Base-by-base conservation (phyloP, 2,888 invertebrate genomes). In the Drosophila falleni region DNA sequence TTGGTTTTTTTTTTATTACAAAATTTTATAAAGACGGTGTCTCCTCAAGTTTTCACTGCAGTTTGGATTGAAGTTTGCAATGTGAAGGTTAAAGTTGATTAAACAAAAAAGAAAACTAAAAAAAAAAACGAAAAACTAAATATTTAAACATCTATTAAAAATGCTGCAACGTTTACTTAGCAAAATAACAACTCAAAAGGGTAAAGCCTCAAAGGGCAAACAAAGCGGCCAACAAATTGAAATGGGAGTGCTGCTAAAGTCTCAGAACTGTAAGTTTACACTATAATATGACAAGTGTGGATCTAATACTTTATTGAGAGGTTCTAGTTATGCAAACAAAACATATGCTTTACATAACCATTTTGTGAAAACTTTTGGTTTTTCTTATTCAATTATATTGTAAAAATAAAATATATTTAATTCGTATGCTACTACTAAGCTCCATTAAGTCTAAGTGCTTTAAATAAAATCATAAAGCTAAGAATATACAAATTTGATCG, bases 121-220 rank as follows among this genome's bases (percentile, higher is more conserved):
- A 61, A 51, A 10, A 51, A 10, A 58, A 51, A n/a, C 1, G 13
- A 37, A 0, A 10, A 13, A 46, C 51, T 9, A 31, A 50, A 59
- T 41, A 42, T 31, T 39, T 9, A 23, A 62, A 8, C 13, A 35
- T 13, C 16, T 47, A 11, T 29, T 13, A 0, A 75, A 79, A 63
- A 83, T 83, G 82, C 2, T 83, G 3, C 61, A 72, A 19, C 58
- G 74, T 15, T 46, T 86, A 8, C 13, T 83, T 0, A 51, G 51
- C 3, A 83, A 79, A 61, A 15, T 85, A 0, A 70, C 35, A 71
- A 35, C n/a, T 23, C 39, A 50, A 8, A 47, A 39, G 8, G 37
- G 35, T 29, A 44, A 59, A 11, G 61, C 41, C 5, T 19, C 50
- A 0, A 51, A 66, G 53, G 62, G 60, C 56, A 26, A 60, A 23